phyloP scores from a whole-genome alignment of 2,113 vertebrate species.

The Numenius arquata region DNA sequence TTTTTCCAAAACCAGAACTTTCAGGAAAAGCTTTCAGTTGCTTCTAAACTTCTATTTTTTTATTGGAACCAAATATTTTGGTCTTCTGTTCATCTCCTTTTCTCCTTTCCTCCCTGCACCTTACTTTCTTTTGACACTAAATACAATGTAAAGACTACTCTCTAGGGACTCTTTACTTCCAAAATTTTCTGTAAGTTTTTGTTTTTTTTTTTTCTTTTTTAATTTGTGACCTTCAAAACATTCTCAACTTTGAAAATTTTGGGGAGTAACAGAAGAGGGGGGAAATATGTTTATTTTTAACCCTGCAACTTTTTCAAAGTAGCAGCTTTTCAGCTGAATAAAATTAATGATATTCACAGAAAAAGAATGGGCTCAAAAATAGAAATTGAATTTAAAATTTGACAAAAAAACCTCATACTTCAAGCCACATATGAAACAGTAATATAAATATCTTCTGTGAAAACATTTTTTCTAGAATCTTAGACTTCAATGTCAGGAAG shows the following conservation, averaged over 20 bases:
- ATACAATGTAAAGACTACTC: neutral
- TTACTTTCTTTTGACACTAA: neutral
- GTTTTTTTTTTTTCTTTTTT: neutral
- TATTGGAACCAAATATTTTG: neutral
- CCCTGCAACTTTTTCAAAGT: neutral
- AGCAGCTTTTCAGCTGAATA: neutral
- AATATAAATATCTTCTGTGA: neutral
- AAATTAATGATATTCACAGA: neutral
- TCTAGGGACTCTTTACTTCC: neutral
- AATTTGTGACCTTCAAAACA: neutral
- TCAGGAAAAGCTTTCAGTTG: slow-evolving; percentile 40
- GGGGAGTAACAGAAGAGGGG: neutral
- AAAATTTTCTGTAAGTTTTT: neutral
- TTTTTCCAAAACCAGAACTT: slow-evolving; percentile 29
- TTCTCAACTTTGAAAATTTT: neutral
- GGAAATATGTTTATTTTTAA: neutral
- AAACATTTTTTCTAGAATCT: neutral
- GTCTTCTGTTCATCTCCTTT: neutral
- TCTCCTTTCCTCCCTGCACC: neutral
- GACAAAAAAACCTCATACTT: neutral
- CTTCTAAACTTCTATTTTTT: neutral
- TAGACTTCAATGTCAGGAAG: neutral
- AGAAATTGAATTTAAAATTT: neutral
- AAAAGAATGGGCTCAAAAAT: neutral
- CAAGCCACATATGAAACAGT: neutral